Evolutionary conservation across 2,888 invertebrate species (phyloP).

Genomic region (Tolmerus cingulatus): DNA sequence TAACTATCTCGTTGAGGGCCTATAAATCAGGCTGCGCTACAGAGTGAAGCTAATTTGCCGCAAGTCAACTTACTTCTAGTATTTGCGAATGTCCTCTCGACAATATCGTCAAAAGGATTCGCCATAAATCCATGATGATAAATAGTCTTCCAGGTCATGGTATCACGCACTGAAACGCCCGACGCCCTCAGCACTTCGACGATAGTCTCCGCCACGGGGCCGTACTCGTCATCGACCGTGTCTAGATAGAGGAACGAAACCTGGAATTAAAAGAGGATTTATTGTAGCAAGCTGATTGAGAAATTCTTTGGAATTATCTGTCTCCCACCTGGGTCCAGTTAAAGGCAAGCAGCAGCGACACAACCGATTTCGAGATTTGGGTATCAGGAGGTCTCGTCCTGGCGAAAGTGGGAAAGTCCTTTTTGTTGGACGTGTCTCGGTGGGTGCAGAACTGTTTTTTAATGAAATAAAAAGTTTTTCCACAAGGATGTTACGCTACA

Average conservation of each 20-base stretch:
- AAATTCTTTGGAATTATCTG: neutral
- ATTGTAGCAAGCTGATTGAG: neutral
- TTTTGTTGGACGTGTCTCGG: conserved; percentile 87
- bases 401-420: conserved; percentile 88
- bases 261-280: conserved; percentile 60
- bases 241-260: conserved; percentile 85
- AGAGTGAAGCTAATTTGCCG: neutral
- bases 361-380: conserved; percentile 92
- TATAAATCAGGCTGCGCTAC: neutral
- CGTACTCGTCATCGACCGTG: conserved; percentile 77
- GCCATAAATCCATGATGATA: conserved; percentile 84
- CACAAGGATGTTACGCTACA: neutral
- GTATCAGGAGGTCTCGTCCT: conserved; percentile 91
- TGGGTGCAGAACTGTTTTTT: conserved; percentile 84
- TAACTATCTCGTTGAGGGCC: neutral
- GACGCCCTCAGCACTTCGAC: conserved; percentile 74
- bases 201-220: conserved; percentile 81
- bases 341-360: conserved; percentile 82
- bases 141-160: conserved; percentile 72
- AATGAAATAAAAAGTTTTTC: neutral
- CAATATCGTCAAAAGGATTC: conserved; percentile 86
- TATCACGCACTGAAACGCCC: conserved; percentile 74
- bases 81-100: conserved; percentile 81
- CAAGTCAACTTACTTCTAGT: conserved; percentile 80
- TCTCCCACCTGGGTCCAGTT: conserved; percentile 86